Base-by-base conservation (phyloP, 1,140 invertebrate species). In the Drosophila sp. region DNA sequence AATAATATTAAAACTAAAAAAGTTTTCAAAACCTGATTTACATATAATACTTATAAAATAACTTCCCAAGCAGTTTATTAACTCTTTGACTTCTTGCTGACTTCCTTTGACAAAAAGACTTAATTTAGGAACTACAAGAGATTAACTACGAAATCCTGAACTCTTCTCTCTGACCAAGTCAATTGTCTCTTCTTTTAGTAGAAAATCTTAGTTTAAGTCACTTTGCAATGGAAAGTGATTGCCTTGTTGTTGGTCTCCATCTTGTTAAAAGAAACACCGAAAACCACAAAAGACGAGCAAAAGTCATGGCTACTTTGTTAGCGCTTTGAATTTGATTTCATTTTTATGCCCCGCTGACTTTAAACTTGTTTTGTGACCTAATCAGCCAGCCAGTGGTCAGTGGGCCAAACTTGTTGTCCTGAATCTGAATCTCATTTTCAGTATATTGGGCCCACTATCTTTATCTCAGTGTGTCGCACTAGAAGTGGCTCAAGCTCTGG, bases 351-450 rank as follows among this genome's bases (percentile, higher is more conserved):
- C 1, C 44, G 44, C 25, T 50, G 44, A n/a, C 44, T 27, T 50
- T 50, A 50, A 41, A 40, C 10, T 10, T 33, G 6, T 61, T 17
- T 61, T 41, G 23, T 11, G 25, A 41, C 23, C 27, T 50, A 27
- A 50, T 23, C 41, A 10, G 33, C 33, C 58, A 61, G 60, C 40
- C 33, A 65, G 44, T 47, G 32, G 11, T 4, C 25, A 27, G 56
- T 35, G 32, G 44, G 44, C 7, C 23, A 50, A 50, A 50, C 56
- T 72, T 60, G 66, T 61, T 61, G 60, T 44, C 60, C 35, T 61
- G 38, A 61, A n/a, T 41, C 35, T 61, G 38, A 61, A n/a, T 41
- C 40, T 61, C n/a, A 29, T 40, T 32, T 7, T 10, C 23, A 58
- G 30, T 58, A 7, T 4, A 35, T 30, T 55, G 54, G 27, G 11